These are phyloP conservation scores for Schizaphis graminum DNA, from an alignment of 2,888 invertebrate species.

Conservation along the genomic window DNA sequence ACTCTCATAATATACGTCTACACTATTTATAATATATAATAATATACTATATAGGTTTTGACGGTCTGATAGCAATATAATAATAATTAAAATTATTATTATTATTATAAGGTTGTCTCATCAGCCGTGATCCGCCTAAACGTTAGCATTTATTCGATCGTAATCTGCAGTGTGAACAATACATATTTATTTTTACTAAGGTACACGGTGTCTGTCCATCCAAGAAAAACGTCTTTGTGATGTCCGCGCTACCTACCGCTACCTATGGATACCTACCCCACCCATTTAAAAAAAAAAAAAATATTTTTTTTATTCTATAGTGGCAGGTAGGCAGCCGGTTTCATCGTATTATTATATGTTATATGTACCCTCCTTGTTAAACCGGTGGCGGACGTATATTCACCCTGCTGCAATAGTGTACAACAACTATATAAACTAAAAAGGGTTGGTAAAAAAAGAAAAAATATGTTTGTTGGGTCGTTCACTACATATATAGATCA, in stretches of 20 bases:
- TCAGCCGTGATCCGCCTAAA: background rate
- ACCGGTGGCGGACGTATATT: slow-evolving; percentile 35
- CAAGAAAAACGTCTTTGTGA: slow-evolving; percentile 3
- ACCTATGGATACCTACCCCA: background rate
- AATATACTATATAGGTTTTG: background rate
- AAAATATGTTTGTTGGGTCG: slow-evolving; percentile 40
- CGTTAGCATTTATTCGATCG: background rate
- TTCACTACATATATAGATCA: background rate
- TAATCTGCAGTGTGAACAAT: background rate
- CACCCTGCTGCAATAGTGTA: background rate
- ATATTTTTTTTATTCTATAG: background rate
- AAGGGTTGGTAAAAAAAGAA: slow-evolving; percentile 54
- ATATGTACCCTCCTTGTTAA: slow-evolving; percentile 41
- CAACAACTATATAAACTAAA: slow-evolving; percentile 10
- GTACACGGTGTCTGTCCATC: background rate
- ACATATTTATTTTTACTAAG: background rate
- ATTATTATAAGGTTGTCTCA: background rate
- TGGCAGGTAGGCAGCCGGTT: slow-evolving; percentile 42
- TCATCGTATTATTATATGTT: slow-evolving; percentile 22
- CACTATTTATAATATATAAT: background rate
- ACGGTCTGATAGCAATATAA: background rate
- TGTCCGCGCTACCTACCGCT: slow-evolving; percentile 1
- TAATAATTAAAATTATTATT: background rate
- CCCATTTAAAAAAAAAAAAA: background rate
- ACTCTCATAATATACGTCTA: background rate